phyloP scores from a whole-genome alignment of 2,888 invertebrate species.

The Harmothoe impar region DNA sequence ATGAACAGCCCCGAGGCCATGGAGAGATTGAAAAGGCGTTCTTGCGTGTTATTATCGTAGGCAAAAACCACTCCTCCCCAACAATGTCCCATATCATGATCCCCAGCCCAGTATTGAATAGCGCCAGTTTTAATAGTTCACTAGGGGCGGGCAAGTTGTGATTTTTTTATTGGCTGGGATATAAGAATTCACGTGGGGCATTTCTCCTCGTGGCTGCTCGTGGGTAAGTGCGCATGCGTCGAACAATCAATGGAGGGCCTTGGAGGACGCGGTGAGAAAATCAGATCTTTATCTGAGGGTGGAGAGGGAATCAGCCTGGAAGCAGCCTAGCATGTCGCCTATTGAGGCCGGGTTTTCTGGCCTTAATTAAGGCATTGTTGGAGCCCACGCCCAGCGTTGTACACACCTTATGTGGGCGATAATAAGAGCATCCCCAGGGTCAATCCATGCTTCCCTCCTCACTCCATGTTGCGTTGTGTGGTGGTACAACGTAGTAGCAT shows the following conservation, averaged over 20 bases:
- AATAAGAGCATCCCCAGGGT: neutral
- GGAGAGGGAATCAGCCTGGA: neutral
- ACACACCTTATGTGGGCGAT: neutral
- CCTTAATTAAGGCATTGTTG: slow-evolving; percentile 12
- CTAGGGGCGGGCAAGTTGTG: slow-evolving; percentile 41
- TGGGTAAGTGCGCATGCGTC: neutral
- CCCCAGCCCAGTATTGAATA: neutral
- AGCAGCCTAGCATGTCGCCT: neutral
- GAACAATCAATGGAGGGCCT: slow-evolving; percentile 35
- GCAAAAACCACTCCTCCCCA: neutral
- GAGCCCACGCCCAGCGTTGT: neutral
- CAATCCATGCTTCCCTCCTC: neutral
- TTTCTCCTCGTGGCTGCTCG: neutral
- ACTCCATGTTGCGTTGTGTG: no score
- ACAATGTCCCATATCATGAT: slow-evolving; percentile 18
- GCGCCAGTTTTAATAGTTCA: slow-evolving; percentile 25
- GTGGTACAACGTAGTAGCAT: no score
- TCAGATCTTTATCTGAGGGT: slow-evolving; percentile 1
- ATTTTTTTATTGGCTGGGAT: slow-evolving; percentile 1
- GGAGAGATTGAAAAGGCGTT: slow-evolving; percentile 55
- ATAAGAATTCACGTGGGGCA: slow-evolving; percentile 6
- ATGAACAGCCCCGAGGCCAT: slow-evolving; percentile 1
- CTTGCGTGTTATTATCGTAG: slow-evolving; percentile 34
- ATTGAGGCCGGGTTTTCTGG: neutral
- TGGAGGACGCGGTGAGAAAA: neutral